A percentile compares a stretch with the other conserved stretches of the same genome.
These are phyloP conservation scores for Drosophila albomicans DNA, from an alignment of 1,140 invertebrate species.

Conservation along the genomic window DNA sequence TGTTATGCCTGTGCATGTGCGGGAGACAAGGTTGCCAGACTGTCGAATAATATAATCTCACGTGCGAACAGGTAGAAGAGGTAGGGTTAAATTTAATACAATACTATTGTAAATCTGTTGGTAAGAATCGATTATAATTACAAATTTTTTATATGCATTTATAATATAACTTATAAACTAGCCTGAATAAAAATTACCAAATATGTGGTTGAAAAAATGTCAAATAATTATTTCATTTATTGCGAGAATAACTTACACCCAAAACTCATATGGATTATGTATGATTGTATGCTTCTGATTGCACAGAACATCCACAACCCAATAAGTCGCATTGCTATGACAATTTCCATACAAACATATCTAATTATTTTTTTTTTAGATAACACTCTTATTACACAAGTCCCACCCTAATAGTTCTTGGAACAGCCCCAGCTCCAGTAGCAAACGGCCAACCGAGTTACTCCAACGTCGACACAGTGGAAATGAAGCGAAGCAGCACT, in stretches of 20 bases:
- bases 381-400: background rate
- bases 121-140: too few relatives aligned
- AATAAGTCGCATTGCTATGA: background rate
- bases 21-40: slow-evolving; percentile 44
- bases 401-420: slow-evolving; percentile 23
- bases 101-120: background rate
- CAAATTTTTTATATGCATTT: too few relatives aligned
- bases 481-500: slow-evolving; percentile 8
- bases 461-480: slow-evolving; percentile 19
- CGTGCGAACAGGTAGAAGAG: slow-evolving; percentile 16
- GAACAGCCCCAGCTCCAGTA: slow-evolving; percentile 5
- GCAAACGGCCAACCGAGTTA: slow-evolving; percentile 31
- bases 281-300: background rate
- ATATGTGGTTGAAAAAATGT: too few relatives aligned
- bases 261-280: too few relatives aligned
- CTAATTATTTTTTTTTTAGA: slow-evolving; percentile 1
- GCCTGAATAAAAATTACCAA: too few relatives aligned
- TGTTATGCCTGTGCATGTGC: slow-evolving; percentile 30
- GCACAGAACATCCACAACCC: background rate
- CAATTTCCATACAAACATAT: background rate
- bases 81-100: background rate
- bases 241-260: too few relatives aligned
- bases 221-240: too few relatives aligned
- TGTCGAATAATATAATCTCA: slow-evolving; percentile 17
- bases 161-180: too few relatives aligned